These are phyloP conservation scores for Chroicocephalus ridibundus DNA, from an alignment of 2,113 vertebrate species.

Conservation along the genomic window DNA sequence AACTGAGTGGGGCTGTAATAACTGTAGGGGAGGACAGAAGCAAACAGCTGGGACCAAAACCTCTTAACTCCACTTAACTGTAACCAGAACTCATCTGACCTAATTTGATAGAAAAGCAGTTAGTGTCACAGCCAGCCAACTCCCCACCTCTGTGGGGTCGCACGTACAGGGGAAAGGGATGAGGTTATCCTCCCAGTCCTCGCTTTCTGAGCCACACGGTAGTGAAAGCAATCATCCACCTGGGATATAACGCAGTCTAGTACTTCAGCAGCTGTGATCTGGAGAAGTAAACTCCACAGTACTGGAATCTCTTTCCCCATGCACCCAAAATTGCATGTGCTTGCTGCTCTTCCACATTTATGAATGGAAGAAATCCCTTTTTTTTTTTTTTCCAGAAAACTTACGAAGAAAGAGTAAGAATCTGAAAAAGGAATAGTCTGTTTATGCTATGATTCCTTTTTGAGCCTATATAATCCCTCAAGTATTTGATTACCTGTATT, in stretches of 20 bases:
- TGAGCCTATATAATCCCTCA: background rate
- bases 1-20: background rate
- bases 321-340: background rate
- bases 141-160: background rate
- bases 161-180: background rate
- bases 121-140: background rate
- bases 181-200: background rate
- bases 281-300: background rate
- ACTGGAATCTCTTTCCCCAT: background rate
- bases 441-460: background rate
- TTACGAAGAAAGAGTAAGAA: background rate
- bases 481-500: background rate
- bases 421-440: background rate
- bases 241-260: background rate
- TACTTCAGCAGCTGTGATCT: background rate
- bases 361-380: background rate
- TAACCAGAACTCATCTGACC: background rate
- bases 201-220: background rate
- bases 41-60: background rate
- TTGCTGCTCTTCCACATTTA: background rate
- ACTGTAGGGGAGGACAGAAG: background rate
- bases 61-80: background rate
- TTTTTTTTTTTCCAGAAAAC: background rate
- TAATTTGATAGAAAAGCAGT: background rate
- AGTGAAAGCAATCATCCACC: background rate